A percentile compares a stretch with the other conserved stretches of the same genome.
Evolutionary conservation across 2,797 vertebrate species (phyloP).

Genomic region (Microctenopoma stevenorrisi): DNA sequence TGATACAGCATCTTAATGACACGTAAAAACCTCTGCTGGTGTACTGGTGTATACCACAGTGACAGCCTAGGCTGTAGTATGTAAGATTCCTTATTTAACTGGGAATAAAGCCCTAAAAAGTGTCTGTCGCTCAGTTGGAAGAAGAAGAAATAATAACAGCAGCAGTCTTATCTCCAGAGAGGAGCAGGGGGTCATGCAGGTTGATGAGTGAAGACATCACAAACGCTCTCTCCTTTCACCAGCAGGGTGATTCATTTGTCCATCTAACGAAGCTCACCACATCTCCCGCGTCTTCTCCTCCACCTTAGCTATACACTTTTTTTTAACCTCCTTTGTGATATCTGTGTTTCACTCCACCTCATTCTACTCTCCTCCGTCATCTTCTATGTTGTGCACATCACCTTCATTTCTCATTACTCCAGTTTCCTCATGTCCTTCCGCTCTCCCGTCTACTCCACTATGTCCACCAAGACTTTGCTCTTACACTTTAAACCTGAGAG

Average conservation of each 20-base stretch:
- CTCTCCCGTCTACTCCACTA: too few relatives aligned
- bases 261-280: constrained; percentile 40
- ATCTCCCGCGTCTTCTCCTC: constrained; percentile 13
- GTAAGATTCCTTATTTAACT: constrained; percentile 1
- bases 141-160: constrained; percentile 53
- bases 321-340: too few relatives aligned
- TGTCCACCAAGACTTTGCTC: neutral
- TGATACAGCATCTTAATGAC: neutral
- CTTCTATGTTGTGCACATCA: neutral
- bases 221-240: constrained; percentile 67
- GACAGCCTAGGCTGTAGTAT: neutral
- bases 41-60: too few relatives aligned
- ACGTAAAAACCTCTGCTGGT: neutral
- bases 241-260: constrained; percentile 53
- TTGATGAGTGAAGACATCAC: constrained; percentile 74
- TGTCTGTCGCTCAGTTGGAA: constrained; percentile 55
- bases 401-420: neutral
- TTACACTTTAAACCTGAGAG: neutral
- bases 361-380: neutral
- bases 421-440: neutral
- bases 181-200: constrained; percentile 50
- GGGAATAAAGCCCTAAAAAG: constrained; percentile 41
- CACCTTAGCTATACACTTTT: neutral
- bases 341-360: neutral
- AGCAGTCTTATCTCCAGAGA: constrained; percentile 53